phyloP scores from a whole-genome alignment of 2,888 invertebrate species.

The Vannuccia rotundouncinata region DNA sequence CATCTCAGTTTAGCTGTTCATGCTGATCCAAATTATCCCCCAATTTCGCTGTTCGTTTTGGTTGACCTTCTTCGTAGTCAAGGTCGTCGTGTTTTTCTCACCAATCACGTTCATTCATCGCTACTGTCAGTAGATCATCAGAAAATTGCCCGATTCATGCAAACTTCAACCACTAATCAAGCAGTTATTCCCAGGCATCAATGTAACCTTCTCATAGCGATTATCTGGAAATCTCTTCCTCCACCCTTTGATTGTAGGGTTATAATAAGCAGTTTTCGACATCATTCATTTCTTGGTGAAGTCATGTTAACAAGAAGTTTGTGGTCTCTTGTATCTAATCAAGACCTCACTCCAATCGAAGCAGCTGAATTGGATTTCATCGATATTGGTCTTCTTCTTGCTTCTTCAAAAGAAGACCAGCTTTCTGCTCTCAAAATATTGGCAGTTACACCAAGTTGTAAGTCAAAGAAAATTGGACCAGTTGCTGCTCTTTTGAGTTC shows the following conservation, averaged over 20 bases:
- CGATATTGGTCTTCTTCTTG: not conserved
- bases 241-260: not conserved
- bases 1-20: slow-evolving; percentile 5
- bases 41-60: not conserved
- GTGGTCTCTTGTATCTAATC: not conserved
- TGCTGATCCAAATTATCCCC: slow-evolving; percentile 5
- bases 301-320: not conserved
- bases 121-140: not conserved
- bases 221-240: slow-evolving; percentile 1
- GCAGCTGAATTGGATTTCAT: not conserved
- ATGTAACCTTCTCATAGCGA: not conserved
- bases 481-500: not conserved
- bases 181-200: not conserved
- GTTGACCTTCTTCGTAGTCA: not conserved
- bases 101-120: not conserved
- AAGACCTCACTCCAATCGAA: not conserved
- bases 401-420: not conserved
- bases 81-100: not conserved
- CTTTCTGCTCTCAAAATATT: not conserved
- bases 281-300: slow-evolving; percentile 17
- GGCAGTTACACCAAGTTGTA: not conserved
- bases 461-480: not conserved
- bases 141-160: not conserved
- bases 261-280: not conserved
- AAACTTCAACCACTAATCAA: not conserved